Evolutionary conservation across 2,888 invertebrate species (phyloP).

Genomic region (Pristionchus entomophagus): DNA sequence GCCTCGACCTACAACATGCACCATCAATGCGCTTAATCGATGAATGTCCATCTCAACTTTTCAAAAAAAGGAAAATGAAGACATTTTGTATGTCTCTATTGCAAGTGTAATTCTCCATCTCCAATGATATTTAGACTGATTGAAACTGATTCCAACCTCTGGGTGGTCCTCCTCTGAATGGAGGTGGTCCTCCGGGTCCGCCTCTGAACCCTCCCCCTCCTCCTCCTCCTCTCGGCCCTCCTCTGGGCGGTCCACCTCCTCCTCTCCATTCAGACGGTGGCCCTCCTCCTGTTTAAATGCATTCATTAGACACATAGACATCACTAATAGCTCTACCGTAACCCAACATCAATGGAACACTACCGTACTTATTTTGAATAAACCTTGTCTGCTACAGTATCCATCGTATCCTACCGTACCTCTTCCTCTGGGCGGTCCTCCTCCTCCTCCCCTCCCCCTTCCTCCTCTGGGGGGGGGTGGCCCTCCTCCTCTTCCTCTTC

Average conservation of each 20-base stretch:
- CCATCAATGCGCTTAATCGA: too few relatives aligned
- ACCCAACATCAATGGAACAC: not conserved
- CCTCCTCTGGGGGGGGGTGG: not conserved
- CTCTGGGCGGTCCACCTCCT: not conserved
- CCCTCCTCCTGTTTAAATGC: not conserved
- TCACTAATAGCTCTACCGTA: too few relatives aligned
- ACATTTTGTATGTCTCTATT: too few relatives aligned
- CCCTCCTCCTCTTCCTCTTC: slow-evolving; percentile 33
- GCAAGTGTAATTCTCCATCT: not conserved
- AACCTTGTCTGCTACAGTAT: not conserved
- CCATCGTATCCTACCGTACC: not conserved
- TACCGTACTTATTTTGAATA: not conserved
- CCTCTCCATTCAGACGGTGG: not conserved
- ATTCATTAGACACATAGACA: not conserved
- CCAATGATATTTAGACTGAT: too few relatives aligned
- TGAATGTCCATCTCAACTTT: not conserved
- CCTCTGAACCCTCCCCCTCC: slow-evolving; percentile 28
- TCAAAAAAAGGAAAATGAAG: not conserved
- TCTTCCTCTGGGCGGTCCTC: not conserved
- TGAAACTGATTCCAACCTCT: not conserved
- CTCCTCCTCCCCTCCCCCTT: not conserved
- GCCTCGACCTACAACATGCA: not conserved
- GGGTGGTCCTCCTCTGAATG: slow-evolving; percentile 42
- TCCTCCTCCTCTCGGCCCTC: not conserved
- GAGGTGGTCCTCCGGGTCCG: slow-evolving; percentile 17